Conservation (phyloP, 1,140 invertebrate species). For the Armadillidium nasatum region DNA sequence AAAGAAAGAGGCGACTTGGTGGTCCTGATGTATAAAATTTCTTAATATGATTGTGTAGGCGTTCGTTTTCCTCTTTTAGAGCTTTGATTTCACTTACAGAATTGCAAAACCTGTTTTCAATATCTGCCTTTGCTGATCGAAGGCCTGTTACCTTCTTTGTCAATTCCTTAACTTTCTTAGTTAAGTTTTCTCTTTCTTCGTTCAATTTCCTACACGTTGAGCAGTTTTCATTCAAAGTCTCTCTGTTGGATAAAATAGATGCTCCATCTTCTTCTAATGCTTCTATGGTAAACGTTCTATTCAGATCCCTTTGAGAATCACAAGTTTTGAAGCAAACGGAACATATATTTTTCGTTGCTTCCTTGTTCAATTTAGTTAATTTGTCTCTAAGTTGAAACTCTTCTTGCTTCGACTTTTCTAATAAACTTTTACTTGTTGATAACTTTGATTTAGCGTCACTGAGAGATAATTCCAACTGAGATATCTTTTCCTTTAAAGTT, state of each 20-base stretch:
- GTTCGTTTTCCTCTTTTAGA: neutral
- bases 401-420: slow-evolving; percentile 31
- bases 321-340: slow-evolving; percentile 37
- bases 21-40: neutral
- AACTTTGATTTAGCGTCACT: slow-evolving; percentile 25
- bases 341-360: slow-evolving; percentile 32
- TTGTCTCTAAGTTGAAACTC: slow-evolving; percentile 30
- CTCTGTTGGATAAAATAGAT: neutral
- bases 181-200: slow-evolving; percentile 11
- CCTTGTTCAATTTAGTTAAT: slow-evolving; percentile 26
- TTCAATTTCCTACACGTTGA: neutral
- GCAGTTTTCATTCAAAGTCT: neutral
- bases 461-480: slow-evolving; percentile 28
- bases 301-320: neutral
- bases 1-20: neutral
- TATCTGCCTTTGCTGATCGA: neutral
- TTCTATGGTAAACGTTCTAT: slow-evolving; percentile 13
- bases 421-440: slow-evolving; percentile 28
- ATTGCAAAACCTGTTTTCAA: neutral
- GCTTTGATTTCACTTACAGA: neutral
- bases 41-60: neutral
- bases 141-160: slow-evolving; percentile 25
- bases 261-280: neutral
- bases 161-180: slow-evolving; percentile 24
- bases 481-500: slow-evolving; percentile 30